Evolutionary conservation across 2,113 vertebrate genomes (phyloP), one percentile per base, ranked within the genome.

Genomic region (Sceloporus undulatus): DNA sequence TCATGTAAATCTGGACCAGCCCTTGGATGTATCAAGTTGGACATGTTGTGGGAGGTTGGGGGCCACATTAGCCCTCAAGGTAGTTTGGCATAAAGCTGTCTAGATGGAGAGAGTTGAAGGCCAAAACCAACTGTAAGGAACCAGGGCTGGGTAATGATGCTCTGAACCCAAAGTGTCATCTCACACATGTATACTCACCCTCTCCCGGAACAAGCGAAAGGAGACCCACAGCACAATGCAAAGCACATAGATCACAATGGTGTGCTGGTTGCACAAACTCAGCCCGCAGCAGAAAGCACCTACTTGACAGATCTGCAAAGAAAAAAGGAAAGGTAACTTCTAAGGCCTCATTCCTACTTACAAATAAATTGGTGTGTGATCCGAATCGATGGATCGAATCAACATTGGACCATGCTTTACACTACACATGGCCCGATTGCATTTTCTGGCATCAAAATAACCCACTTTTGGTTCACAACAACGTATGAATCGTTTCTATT

Each of bases 221-320:
- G 99, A 96, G 90, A 98, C 97, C 99, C 99, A 99, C 29, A 98
- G 97, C 91, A 97, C 94, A 66, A 99, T 93, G 68, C 98, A 95
- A 21, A 97, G 85, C 1, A 99, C 52, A 77, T 99, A 99, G 38
- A 99, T 90, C 59, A 98, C 95, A 91, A 99, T 95, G 0, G 99
- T 99, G 95, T 99, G 99, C 94, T 99, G 99, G 92, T 99, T 99
- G 94, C 98, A 98, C 83, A 99, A 94, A n/a, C 98, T 98, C 85
- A 99, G 95, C 78, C 98, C 98, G 77, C 98, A 99, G 95, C 97
- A 98, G 59, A 99, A 98, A 59, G 99, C 99, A 90, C 98, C 99
- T 92, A 94, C 94, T 25, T 95, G 97, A 83, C 97, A 96, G 96
- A 98, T 90, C 99, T 99, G 95, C 62, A 89, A 96, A 90, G n/a